Conservation (phyloP, 1,140 invertebrate genomes). For the Drosophila ogumai region DNA sequence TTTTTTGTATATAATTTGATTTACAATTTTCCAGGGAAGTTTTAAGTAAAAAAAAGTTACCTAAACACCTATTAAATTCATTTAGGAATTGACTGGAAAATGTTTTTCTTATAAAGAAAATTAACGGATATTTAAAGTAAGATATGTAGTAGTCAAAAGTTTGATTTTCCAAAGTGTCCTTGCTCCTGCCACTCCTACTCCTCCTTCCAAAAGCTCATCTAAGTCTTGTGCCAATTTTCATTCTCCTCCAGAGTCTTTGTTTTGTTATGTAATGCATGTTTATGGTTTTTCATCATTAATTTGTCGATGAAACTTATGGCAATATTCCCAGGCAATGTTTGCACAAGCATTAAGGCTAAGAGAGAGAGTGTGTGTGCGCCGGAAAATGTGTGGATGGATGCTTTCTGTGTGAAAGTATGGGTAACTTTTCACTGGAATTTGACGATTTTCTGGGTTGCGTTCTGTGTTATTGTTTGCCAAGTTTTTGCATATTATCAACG, state of each 20-base stretch:
- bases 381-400: not conserved
- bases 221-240: slow-evolving; percentile 33
- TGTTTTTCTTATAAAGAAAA: not conserved
- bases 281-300: slow-evolving; percentile 80
- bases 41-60: not conserved
- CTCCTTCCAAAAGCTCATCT: slow-evolving; percentile 12
- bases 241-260: slow-evolving; percentile 36
- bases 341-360: slow-evolving; percentile 52
- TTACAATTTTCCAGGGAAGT: not conserved
- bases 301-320: slow-evolving; percentile 82
- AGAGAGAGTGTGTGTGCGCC: slow-evolving; percentile 31
- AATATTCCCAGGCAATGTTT: slow-evolving; percentile 79
- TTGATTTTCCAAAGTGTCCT: not conserved
- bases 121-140: not conserved
- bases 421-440: slow-evolving; percentile 74
- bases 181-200: not conserved
- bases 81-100: not conserved
- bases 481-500: slow-evolving; percentile 82
- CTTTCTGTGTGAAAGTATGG: slow-evolving; percentile 5
- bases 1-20: too few relatives aligned
- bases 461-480: slow-evolving; percentile 81
- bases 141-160: not conserved
- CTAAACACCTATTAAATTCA: not conserved
- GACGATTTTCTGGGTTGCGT: slow-evolving; percentile 68
- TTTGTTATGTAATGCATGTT: slow-evolving; percentile 82